Evolutionary conservation across 2,888 invertebrate species (phyloP).

Genomic region (Leucoma salicis): DNA sequence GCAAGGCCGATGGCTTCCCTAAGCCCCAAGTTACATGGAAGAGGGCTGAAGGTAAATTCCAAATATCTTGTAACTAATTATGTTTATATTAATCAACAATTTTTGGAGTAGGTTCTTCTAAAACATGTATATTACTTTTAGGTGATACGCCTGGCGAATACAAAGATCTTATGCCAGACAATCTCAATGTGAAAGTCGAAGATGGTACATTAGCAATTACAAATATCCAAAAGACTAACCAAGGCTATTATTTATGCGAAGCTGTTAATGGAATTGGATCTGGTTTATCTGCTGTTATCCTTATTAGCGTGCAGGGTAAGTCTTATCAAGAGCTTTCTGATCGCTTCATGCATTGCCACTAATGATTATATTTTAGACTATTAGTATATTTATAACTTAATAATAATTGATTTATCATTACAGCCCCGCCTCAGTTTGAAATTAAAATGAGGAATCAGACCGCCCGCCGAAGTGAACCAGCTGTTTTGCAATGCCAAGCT

Average conservation of each 20-base stretch:
- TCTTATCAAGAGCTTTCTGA: background rate
- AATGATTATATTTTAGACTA: too few relatives aligned
- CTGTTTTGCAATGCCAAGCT: constrained; percentile 95
- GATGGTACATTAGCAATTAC: constrained; percentile 95
- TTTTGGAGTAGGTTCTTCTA: background rate
- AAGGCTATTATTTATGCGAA: constrained; percentile 97
- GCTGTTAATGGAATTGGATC: constrained; percentile 98
- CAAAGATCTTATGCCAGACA: constrained; percentile 94
- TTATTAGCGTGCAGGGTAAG: constrained; percentile 95
- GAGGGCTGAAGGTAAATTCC: constrained; percentile 95
- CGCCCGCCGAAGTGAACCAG: constrained; percentile 93
- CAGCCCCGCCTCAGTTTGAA: constrained; percentile 96
- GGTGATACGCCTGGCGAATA: constrained; percentile 96
- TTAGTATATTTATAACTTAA: too few relatives aligned
- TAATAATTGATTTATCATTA: constrained; percentile 27
- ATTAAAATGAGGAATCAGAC: constrained; percentile 96
- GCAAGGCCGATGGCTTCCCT: constrained; percentile 97
- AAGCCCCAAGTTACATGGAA: constrained; percentile 97
- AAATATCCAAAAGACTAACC: constrained; percentile 95
- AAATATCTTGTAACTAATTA: background rate
- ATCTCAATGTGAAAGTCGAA: constrained; percentile 95
- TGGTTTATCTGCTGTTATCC: constrained; percentile 95
- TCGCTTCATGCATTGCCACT: too few relatives aligned
- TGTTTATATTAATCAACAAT: too few relatives aligned
- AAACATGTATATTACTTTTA: constrained; percentile 50